Evolutionary conservation across 2,797 vertebrate genomes (phyloP), one percentile per base, ranked within the genome.

Genomic region (Protonibea diacanthus): DNA sequence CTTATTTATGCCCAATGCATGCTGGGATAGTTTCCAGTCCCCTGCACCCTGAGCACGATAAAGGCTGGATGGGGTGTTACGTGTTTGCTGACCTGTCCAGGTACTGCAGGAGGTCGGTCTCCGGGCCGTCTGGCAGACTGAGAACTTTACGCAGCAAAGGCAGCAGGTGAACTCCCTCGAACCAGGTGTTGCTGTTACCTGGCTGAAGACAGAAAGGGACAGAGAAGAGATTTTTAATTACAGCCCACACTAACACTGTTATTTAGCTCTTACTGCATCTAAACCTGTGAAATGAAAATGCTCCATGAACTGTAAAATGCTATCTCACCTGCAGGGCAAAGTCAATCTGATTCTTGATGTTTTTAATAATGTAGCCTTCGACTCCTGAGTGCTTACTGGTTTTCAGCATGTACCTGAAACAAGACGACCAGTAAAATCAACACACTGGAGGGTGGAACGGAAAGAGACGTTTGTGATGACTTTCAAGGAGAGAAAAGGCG

Each of bases 321-420:
- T 2, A 14, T 55, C 94, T 95, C 92, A 99, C 98, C 97, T 87
- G 96, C 86, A 99, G 90, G 0, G 97, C 94, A 1, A 90, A 53
- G 71, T 97, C 95, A 64, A 98, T 96, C 91, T 98, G 97, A 87
- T 96, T 97, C 93, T 95, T 98, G 84, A 99, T 97, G 84, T 98
- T 99, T 86, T 98, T 97, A 93, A 99, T 97, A 90, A 99, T 53
- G 85, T 97, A 99, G 78, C 97, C 98, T 90, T 98, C 96, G 15
- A 99, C 96, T 58, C 98, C 98, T 7, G 98, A 96, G 90, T 99
- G 98, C 77, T 93, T 94, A 77, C 97, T 97, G 56, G 95, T 97
- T 93, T 96, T 97, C 89, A 99, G 84, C 91, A 96, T 95, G 89
- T 96, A 98, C 93, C 98, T 99, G 88, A 83, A 94, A 95, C 87